Percentiles rank a stretch among this genome's conserved stretches.
Evolutionary conservation across 2,113 vertebrate genomes (phyloP).

Genomic region (Axis porcinus): DNA sequence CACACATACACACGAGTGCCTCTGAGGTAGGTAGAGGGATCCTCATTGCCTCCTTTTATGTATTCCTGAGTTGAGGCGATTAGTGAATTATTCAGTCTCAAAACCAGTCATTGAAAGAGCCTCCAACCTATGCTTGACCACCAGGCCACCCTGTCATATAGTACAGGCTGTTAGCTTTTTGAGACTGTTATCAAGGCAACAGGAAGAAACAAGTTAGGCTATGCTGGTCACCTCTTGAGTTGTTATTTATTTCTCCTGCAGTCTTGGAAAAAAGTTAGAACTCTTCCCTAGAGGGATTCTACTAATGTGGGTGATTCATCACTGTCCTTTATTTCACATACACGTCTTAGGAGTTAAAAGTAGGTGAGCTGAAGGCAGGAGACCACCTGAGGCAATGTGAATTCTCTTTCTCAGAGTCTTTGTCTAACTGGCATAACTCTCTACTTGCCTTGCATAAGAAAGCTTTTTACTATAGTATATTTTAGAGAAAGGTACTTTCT

Average conservation of each 20-base stretch:
- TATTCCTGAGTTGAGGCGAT: not conserved
- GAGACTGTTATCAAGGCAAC: not conserved
- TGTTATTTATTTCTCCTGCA: constrained; percentile 8
- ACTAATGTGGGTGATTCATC: constrained; percentile 31
- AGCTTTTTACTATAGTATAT: constrained; percentile 24
- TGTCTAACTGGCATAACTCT: constrained; percentile 20
- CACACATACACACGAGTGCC: not conserved
- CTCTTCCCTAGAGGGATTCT: not conserved
- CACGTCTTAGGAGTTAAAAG: constrained; percentile 18
- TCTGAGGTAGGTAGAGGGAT: not conserved
- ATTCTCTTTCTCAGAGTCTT: constrained; percentile 43
- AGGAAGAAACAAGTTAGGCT: not conserved
- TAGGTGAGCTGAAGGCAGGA: not conserved
- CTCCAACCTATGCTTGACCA: not conserved
- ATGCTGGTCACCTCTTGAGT: not conserved
- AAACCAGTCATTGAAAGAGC: not conserved
- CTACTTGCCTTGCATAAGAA: constrained; percentile 13
- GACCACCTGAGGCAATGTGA: constrained; percentile 40
- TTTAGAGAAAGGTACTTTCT: constrained; percentile 58
- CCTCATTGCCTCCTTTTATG: not conserved
- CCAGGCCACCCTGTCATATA: not conserved
- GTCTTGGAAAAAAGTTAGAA: not conserved
- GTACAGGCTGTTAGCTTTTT: not conserved
- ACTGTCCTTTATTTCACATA: constrained; percentile 18
- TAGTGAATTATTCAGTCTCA: not conserved